Conservation (phyloP, 2,113 vertebrate genomes). For the Alligator sinensis region DNA sequence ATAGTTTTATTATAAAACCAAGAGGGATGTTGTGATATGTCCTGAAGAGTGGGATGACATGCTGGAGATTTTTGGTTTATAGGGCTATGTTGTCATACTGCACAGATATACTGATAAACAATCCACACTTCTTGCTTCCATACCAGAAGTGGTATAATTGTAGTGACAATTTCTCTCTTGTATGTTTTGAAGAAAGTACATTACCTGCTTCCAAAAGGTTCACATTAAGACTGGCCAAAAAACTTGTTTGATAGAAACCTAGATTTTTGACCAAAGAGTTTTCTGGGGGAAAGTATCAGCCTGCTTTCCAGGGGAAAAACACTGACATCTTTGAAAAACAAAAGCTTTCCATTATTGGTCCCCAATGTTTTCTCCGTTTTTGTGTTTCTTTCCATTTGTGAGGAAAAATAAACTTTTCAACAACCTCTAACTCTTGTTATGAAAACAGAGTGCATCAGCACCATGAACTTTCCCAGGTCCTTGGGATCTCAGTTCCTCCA, state of each 20-base stretch:
- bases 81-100: background rate
- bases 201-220: background rate
- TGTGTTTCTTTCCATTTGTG: background rate
- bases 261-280: background rate
- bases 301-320: background rate
- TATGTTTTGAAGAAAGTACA: background rate
- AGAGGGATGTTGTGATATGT: background rate
- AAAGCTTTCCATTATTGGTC: background rate
- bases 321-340: background rate
- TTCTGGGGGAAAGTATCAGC: background rate
- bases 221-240: background rate
- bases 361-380: background rate
- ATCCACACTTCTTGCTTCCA: background rate
- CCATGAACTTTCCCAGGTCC: fast-evolving
- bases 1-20: background rate
- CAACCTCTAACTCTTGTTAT: background rate
- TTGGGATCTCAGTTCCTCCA: fast-evolving
- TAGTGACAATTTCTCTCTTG: background rate
- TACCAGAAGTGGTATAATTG: background rate
- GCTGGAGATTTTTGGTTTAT: background rate
- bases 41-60: background rate
- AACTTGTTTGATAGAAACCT: background rate
- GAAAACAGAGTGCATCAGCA: fast-evolving
- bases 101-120: background rate
- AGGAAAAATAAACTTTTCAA: background rate